Evolutionary conservation across 2,113 vertebrate genomes (phyloP), one percentile per base, ranked within the genome.

Genomic region (Nyctereutes procyonoides): DNA sequence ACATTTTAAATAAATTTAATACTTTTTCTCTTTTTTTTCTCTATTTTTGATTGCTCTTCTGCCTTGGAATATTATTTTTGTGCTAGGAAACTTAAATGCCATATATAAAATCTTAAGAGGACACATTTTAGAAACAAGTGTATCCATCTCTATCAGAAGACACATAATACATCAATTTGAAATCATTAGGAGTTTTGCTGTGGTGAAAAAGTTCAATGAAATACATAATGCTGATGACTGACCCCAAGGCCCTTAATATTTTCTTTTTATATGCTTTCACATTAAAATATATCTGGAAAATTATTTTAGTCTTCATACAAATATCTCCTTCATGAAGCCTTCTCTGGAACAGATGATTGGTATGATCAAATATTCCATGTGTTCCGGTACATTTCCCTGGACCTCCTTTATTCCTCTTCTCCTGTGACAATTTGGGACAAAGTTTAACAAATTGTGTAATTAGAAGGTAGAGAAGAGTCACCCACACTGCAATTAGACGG

Each of bases 21-120:
- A 51, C 10, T 17, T 93, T 87, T 80, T 60, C 0, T 60, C 3
- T 43, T 65, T 43, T 93, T 93, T 90, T 69, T 85, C 11, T 90
- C 62, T 69, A 56, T 35, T 76, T 14, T 83, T 74, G 35, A 88
- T 84, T 90, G 60, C 10, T 83, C 11, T 87, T 74, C 32, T 96
- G 10, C 10, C 10, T 30, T 86, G 6, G 2, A 74, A 24, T 28
- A 90, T 91, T 80, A 85, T 67, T 51, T 87, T 88, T 83, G 74
- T 63, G 13, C 6, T 53, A 76, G 22, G n/a, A 87, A 89, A 89
- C 30, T 35, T 62, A 93, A 90, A 62, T 56, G 53, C 22, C 5
- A 89, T 76, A 55, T 95, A 22, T 84, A 89, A 53, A 94, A 74
- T 51, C 91, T 86, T 88, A 96, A 91, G n/a, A 88, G 48, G 28